Evolutionary conservation across 2,113 vertebrate genomes (phyloP), one percentile per base, ranked within the genome.

Genomic region (Myotis brandtii): DNA sequence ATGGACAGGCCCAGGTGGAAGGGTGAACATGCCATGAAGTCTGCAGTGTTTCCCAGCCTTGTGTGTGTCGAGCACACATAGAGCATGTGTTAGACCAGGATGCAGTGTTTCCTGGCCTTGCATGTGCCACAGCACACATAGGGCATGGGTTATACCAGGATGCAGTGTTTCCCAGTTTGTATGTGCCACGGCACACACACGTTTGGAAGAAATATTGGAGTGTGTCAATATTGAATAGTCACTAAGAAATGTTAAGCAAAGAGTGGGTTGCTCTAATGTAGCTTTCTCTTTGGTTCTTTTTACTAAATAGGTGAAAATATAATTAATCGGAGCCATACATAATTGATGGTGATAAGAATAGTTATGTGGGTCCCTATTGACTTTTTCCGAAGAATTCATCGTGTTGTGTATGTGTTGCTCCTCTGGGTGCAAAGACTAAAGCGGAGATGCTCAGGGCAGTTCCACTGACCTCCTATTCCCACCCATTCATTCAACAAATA

Each of bases 151-250:
- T 54, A 54, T 54, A 54, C 18, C 52, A 54, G 52, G 18, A 20
- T 54, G 20, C 52, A 10, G 21, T 59, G 56, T 59, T 59, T 10
- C 56, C 56, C 23, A 25, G 56, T 59, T 9, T 59, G 56, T 25
- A 59, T 59, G 56, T 59, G 23, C 56, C 9, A 25, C 1, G 9
- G 56, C 21, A 10, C 56, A 59, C 20, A 56, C 40, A 9, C 67
- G 27, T 69, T 73, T 30, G 2, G 46, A 81, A 90, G 81, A 95
- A 95, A 90, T 67, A 67, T 3, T 59, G 48, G 25, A 81, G 30
- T 50, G 16, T 82, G 32, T 59, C 72, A 84, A 80, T 86, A 66
- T 43, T 70, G 59, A 86, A 46, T 75, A 87, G 30, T 89, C 64
- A 72, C 13, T 23, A 81, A 18, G 64, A 87, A 77, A 62, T 48